Conservation (phyloP, 2,888 invertebrate genomes). For the Aporophyla nigra region DNA sequence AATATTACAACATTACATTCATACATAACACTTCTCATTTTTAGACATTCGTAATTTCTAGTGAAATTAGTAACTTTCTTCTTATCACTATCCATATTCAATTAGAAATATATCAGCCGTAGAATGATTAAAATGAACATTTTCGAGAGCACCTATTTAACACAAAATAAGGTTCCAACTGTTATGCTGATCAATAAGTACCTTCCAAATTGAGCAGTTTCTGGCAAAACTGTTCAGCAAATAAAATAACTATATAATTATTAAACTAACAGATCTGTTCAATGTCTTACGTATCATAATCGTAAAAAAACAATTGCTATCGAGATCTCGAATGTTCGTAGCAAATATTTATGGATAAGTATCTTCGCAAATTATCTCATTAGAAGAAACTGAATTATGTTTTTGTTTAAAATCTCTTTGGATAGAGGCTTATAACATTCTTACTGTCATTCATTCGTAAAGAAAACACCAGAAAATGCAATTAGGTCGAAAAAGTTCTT, state of each 20-base stretch:
- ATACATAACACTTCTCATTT: neutral
- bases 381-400: neutral
- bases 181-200: constrained; percentile 46
- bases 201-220: constrained; percentile 51
- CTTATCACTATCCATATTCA: neutral
- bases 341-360: neutral
- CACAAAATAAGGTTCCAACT: neutral
- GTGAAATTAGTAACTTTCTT: constrained; percentile 13
- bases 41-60: constrained; percentile 3
- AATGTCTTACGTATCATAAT: constrained; percentile 2
- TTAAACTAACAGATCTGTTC: constrained; percentile 45
- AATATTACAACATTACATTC: constrained; percentile 10
- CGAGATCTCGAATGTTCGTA: constrained; percentile 19
- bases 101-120: neutral
- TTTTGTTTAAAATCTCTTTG: neutral
- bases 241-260: constrained; percentile 10
- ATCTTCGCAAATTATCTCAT: neutral
- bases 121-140: neutral
- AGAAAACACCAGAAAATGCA: constrained; percentile 50
- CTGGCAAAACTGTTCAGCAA: constrained; percentile 34
- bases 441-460: neutral
- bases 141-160: neutral
- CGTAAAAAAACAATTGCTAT: neutral
- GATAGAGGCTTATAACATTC: neutral
- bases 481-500: constrained; percentile 24